Evolutionary conservation across 2,888 invertebrate genomes (phyloP), one percentile per base, ranked within the genome.

Genomic region (Metalampra italica): DNA sequence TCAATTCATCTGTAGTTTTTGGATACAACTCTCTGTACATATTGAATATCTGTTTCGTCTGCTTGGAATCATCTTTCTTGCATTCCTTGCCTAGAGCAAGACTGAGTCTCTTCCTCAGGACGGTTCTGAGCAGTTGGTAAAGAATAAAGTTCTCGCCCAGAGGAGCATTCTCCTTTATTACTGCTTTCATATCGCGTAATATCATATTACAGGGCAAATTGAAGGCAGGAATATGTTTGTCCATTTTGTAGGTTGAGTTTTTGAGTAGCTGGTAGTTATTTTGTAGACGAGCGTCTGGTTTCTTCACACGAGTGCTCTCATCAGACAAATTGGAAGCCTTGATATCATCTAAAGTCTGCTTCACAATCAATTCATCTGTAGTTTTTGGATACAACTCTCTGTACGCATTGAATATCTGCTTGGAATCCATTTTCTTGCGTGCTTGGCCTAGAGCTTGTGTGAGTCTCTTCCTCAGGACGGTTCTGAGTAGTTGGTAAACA

Each of bases 11-110:
- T 5, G 51, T 49, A 1, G 42, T 29, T 12, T n/a, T 15, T 0
- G 67, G 65, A 51, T 67, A 57, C 22, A 29, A 15, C 41, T 47
- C 29, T 42, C 69, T 59, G 43, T 71, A 71, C 45, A 62, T 14
- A 9, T 46, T 42, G 7, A 61, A 15, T 15, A 63, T 54, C 12
- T n/a, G n/a, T n/a, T n/a, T n/a, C n/a, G n/a, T n/a, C n/a, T 55
- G 50, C 11, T 41, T 15, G 0, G 54, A 45, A 3, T 40, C 22
- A 54, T 59, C 45, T 14, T 47, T 46, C 9, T 40, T 7, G 9
- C 34, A 36, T 45, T 56, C 55, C 29, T 46, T 51, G 30, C 59
- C 52, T 2, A 67, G 45, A 38, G 59, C 51, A 9, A 59, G 48
- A n/a, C 52, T 49, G 5, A 69, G 41, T 7, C 65, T 59, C 41